phyloP scores from a whole-genome alignment of 2,888 invertebrate species.

The Synanthedon tipuliformis region DNA sequence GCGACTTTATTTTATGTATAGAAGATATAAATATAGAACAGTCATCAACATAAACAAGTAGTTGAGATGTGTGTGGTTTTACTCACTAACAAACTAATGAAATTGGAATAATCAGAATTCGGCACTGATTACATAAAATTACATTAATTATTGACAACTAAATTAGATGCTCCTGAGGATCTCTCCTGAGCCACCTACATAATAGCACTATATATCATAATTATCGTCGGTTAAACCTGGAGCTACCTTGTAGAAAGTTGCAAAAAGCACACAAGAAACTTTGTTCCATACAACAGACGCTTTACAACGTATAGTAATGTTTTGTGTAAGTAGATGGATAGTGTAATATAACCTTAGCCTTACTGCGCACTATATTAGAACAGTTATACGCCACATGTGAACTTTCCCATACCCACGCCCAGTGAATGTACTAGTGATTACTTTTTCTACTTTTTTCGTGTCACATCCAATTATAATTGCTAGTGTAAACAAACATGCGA shows the following conservation, averaged over 20 bases:
- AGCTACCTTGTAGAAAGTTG: neutral
- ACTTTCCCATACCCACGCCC: slow-evolving; percentile 68
- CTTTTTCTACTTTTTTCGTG: slow-evolving; percentile 44
- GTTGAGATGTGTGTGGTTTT: too few species aligned
- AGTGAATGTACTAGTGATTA: slow-evolving; percentile 13
- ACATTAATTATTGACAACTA: too few species aligned
- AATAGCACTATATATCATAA: too few species aligned
- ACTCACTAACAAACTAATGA: too few species aligned
- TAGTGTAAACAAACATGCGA: neutral
- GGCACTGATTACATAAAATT: too few species aligned
- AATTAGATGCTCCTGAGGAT: too few species aligned
- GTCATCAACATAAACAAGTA: too few species aligned
- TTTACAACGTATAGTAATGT: neutral
- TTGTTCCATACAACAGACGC: neutral
- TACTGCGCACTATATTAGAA: slow-evolving; percentile 26
- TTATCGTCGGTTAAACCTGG: neutral
- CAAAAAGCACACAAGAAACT: neutral
- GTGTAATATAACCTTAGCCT: slow-evolving; percentile 12
- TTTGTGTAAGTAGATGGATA: neutral
- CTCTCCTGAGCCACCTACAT: too few species aligned
- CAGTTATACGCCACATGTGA: slow-evolving; percentile 56
- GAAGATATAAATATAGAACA: too few species aligned
- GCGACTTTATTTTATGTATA: too few species aligned
- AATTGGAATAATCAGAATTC: too few species aligned
- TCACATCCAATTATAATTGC: slow-evolving; percentile 2